phyloP scores from a whole-genome alignment of 2,113 vertebrate genomes.

The Syngnathus floridae region DNA sequence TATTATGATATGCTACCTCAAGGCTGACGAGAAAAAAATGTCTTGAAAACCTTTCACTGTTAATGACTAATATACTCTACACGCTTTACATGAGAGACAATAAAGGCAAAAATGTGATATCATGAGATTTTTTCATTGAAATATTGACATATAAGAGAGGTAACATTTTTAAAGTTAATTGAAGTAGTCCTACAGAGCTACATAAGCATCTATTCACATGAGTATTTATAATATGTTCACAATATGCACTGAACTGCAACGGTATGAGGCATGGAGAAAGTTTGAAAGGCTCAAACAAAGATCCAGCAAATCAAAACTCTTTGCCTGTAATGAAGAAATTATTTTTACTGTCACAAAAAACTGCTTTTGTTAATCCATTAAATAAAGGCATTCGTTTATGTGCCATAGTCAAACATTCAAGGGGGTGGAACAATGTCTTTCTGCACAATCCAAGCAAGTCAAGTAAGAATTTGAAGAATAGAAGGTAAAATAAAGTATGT shows the following conservation, averaged over 20 bases:
- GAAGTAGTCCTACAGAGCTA: background rate
- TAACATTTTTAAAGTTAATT: background rate
- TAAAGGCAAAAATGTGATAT: background rate
- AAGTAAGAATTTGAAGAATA: slow-evolving; percentile 55
- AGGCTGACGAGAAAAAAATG: background rate
- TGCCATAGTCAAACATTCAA: slow-evolving; percentile 46
- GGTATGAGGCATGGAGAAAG: slow-evolving; percentile 27
- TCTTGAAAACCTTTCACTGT: background rate
- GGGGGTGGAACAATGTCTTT: slow-evolving; percentile 36
- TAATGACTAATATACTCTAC: background rate
- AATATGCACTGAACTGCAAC: slow-evolving; percentile 16
- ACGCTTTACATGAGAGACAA: background rate
- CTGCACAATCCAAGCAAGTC: slow-evolving; percentile 30
- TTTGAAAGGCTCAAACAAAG: slow-evolving; percentile 33
- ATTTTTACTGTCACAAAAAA: slow-evolving; percentile 42
- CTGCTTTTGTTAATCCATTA: slow-evolving; percentile 48
- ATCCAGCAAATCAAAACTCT: slow-evolving; percentile 41
- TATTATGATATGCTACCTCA: background rate
- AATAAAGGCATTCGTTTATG: slow-evolving; percentile 28
- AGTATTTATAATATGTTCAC: slow-evolving; percentile 18
- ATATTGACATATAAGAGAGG: background rate
- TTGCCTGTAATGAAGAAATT: slow-evolving; percentile 23
- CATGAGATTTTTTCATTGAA: background rate
- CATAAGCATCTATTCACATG: slow-evolving; percentile 1
- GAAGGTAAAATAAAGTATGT: slow-evolving; percentile 50